phyloP scores from a whole-genome alignment of 2,888 invertebrate species.

The Dorcus hopei region DNA sequence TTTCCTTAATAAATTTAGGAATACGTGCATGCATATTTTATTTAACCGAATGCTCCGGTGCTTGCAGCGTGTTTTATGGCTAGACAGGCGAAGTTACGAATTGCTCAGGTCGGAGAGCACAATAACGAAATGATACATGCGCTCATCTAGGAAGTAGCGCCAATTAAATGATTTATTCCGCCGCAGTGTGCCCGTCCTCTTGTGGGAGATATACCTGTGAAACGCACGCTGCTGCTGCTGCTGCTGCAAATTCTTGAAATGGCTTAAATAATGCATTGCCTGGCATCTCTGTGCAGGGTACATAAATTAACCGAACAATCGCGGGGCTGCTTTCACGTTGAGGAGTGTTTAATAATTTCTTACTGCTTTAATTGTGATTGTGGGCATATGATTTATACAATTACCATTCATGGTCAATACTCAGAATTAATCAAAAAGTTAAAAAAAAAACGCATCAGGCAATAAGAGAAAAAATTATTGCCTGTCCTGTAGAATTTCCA shows the following conservation, averaged over 20 bases:
- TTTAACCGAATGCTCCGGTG: too few species aligned
- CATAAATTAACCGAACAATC: constrained; percentile 14
- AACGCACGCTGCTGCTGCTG: constrained; percentile 8
- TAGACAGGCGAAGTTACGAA: not conserved
- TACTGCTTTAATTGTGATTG: not conserved
- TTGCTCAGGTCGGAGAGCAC: too few species aligned
- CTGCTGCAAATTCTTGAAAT: constrained; percentile 13
- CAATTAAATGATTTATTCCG: constrained; percentile 11
- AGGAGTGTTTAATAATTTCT: too few species aligned
- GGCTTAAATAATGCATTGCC: constrained; percentile 15
- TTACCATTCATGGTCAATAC: not conserved
- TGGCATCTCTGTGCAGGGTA: constrained; percentile 8
- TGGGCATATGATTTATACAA: not conserved
- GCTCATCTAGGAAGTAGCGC: too few species aligned
- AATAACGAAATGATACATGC: too few species aligned
- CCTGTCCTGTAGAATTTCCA: too few species aligned
- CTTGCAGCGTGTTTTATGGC: too few species aligned
- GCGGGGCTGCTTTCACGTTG: not conserved
- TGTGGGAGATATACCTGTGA: constrained; percentile 16
- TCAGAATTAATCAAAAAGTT: not conserved
- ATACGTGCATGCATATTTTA: too few species aligned
- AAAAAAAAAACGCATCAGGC: too few species aligned
- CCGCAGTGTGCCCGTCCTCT: constrained; percentile 12
- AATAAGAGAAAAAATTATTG: too few species aligned
- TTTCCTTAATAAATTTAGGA: too few species aligned